These are phyloP conservation scores for Seladonia tumulorum DNA, from an alignment of 2,888 invertebrate genomes.

Conservation along the genomic window DNA sequence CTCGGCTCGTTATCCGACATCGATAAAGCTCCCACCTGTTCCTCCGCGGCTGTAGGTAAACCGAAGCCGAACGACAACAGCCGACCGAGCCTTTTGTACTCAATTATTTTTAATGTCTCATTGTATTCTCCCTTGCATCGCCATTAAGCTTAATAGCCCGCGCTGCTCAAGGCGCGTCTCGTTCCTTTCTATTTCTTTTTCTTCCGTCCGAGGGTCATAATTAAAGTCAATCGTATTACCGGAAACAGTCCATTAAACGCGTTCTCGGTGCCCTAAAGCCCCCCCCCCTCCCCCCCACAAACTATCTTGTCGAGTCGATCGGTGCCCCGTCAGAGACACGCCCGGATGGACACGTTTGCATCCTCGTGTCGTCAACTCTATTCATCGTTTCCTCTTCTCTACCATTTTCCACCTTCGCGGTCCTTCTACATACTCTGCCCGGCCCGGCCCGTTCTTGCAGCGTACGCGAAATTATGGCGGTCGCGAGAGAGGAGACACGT, in stretches of 20 bases:
- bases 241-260: constrained; percentile 70
- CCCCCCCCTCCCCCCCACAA: neutral
- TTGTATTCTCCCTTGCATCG: constrained; percentile 71
- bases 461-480: neutral
- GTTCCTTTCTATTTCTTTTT: constrained; percentile 36
- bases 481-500: neutral
- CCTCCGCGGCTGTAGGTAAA: neutral
- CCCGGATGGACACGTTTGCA: neutral
- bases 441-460: neutral
- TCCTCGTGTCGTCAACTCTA: neutral
- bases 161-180: constrained; percentile 63
- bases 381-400: neutral
- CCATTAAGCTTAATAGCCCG: constrained; percentile 73
- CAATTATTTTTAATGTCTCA: constrained; percentile 75
- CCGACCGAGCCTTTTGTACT: constrained; percentile 37
- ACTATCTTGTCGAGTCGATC: constrained; percentile 27
- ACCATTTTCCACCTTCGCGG: neutral
- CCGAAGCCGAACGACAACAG: constrained; percentile 49
- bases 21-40: constrained; percentile 30
- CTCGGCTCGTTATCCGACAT: neutral
- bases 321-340: constrained; percentile 26
- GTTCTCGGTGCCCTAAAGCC: constrained; percentile 52
- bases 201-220: constrained; percentile 56
- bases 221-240: constrained; percentile 74
- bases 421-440: neutral